phyloP scores from a whole-genome alignment of 2,797 vertebrate genomes.

The Distichodus sexfasciatus region DNA sequence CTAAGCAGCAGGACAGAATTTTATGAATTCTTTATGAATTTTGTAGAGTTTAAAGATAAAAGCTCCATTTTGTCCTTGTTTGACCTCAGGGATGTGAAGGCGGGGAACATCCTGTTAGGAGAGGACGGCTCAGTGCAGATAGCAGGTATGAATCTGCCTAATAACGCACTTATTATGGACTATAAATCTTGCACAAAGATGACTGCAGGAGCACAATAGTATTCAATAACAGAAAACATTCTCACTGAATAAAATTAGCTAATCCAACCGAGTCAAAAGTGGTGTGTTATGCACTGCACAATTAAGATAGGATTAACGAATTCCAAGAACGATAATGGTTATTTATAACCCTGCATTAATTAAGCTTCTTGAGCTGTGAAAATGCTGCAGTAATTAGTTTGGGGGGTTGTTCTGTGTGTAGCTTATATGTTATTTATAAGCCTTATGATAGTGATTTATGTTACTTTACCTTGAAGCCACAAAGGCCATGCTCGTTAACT shows the following conservation, averaged over 20 bases:
- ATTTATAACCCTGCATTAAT: conserved; percentile 35
- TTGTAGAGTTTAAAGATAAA: conserved; percentile 16
- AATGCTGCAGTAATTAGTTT: conserved; percentile 38
- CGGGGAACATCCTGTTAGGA: conserved; percentile 96
- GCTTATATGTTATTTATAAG: conserved; percentile 10
- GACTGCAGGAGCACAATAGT: no score
- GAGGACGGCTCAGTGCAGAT: conserved; percentile 98
- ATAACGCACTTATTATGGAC: no score
- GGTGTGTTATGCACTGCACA: background rate
- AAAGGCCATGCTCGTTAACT: conserved; percentile 16
- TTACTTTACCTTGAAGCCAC: conserved; percentile 6
- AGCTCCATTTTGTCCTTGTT: conserved; percentile 54
- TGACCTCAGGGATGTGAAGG: conserved; percentile 87
- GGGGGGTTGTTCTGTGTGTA: background rate
- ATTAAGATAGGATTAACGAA: conserved; percentile 36
- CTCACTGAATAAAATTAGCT: background rate
- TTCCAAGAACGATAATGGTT: conserved; percentile 12
- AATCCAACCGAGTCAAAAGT: conserved; percentile 8
- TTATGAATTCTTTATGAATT: conserved; percentile 14
- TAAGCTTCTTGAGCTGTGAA: conserved; percentile 28
- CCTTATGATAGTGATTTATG: conserved; percentile 21
- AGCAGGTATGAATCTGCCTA: conserved; percentile 79
- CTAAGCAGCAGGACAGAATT: conserved; percentile 5
- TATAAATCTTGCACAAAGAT: no score
- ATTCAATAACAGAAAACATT: no score